Evolutionary conservation across 92 coral and sea anemone species (phyloP).

Genomic region (Paragorgia papillata): DNA sequence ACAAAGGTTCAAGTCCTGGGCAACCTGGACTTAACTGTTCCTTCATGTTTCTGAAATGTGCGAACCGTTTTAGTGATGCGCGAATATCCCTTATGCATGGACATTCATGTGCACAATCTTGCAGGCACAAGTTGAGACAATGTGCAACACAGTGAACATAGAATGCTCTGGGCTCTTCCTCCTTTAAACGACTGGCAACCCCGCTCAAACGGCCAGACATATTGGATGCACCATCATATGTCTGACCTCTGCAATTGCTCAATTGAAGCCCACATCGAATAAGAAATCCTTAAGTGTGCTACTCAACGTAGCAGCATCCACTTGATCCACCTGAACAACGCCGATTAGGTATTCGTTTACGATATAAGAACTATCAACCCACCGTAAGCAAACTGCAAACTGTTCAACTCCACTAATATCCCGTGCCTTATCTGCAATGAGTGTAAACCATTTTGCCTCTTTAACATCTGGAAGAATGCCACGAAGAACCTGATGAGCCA

Average conservation of each 20-base stretch:
- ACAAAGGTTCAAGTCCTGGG: constrained; percentile 28
- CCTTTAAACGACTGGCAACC: not conserved
- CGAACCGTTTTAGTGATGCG: not conserved
- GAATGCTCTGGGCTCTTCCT: not conserved
- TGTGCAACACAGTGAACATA: constrained; percentile 1
- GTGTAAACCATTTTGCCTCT: not conserved
- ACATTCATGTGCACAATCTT: constrained; percentile 1
- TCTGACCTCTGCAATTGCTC: constrained; percentile 5
- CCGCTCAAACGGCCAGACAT: constrained; percentile 9
- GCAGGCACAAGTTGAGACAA: constrained; percentile 1
- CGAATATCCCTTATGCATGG: not conserved
- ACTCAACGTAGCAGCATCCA: constrained; percentile 7
- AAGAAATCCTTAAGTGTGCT: not conserved
- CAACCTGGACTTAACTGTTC: constrained; percentile 1
- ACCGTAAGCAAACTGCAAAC: not conserved
- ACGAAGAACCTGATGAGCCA: constrained; percentile 2
- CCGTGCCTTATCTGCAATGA: constrained; percentile 2
- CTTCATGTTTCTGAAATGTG: not conserved
- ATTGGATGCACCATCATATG: constrained; percentile 16
- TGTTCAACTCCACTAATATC: constrained; percentile 2
- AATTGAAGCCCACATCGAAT: not conserved
- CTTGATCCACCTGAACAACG: not conserved
- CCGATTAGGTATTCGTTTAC: not conserved
- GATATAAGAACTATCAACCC: not conserved
- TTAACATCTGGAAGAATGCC: not conserved